phyloP scores from a whole-genome alignment of 2,888 invertebrate genomes.

The Napeogenes inachia region DNA sequence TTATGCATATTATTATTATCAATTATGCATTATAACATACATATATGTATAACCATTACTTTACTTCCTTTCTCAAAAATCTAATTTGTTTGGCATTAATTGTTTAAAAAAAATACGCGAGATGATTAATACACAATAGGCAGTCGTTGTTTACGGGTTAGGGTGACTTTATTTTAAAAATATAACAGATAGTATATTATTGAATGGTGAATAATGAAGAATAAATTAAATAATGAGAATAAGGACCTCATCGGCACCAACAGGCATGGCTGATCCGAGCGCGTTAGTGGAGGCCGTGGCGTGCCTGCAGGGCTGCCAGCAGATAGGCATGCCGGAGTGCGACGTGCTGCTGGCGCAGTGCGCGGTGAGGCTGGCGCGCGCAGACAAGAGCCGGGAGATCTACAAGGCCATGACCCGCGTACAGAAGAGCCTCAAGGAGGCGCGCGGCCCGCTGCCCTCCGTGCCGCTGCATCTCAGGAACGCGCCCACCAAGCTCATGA shows the following conservation, averaged over 20 bases:
- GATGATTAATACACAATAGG: too few species aligned
- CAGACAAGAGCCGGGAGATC: slow-evolving; percentile 83
- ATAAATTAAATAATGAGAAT: too few species aligned
- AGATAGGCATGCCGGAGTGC: slow-evolving; percentile 89
- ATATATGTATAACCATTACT: too few species aligned
- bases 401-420: slow-evolving; percentile 79
- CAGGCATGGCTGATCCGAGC: slow-evolving; percentile 81
- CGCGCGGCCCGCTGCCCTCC: slow-evolving; percentile 82
- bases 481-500: slow-evolving; percentile 88
- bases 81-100: too few species aligned
- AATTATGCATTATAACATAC: too few species aligned
- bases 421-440: slow-evolving; percentile 76
- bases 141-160: too few species aligned
- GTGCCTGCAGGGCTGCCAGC: slow-evolving; percentile 87
- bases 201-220: too few species aligned
- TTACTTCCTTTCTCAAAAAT: too few species aligned
- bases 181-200: too few species aligned
- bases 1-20: neutral
- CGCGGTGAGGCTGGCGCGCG: slow-evolving; percentile 85
- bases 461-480: slow-evolving; percentile 88
- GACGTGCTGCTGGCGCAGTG: slow-evolving; percentile 87
- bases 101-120: too few species aligned
- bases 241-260: slow-evolving; percentile 14
- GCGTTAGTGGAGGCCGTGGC: slow-evolving; percentile 83
- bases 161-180: too few species aligned